Percentiles rank a stretch among this genome's conserved stretches.
phyloP scores from a whole-genome alignment of 2,888 invertebrate genomes.

The Crematogaster levior region DNA sequence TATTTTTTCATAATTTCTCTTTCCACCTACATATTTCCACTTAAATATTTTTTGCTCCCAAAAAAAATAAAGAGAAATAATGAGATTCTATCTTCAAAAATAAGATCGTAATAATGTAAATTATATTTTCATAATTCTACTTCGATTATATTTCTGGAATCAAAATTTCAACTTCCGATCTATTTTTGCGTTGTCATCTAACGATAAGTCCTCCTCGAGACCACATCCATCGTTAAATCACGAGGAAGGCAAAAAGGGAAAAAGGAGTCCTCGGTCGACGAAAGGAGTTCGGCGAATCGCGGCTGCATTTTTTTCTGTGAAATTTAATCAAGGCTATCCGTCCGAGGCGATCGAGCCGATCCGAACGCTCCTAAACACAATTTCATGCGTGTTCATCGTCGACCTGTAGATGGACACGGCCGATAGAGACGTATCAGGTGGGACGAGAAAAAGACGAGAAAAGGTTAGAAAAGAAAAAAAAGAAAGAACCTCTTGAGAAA shows the following conservation, averaged over 20 bases:
- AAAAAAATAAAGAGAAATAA: neutral
- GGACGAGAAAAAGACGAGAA: conserved; percentile 51
- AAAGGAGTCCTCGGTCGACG: conserved; percentile 19
- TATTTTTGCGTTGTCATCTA: neutral
- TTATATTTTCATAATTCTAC: neutral
- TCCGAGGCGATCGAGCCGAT: conserved; percentile 23
- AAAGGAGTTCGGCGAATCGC: conserved; percentile 51
- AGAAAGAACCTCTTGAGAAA: neutral
- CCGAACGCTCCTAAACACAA: conserved; percentile 58
- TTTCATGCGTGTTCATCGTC: conserved; percentile 64
- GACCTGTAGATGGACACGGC: conserved; percentile 59
- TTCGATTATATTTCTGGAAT: neutral
- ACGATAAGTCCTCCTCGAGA: neutral
- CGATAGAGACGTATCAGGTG: conserved; percentile 75
- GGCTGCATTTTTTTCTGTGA: conserved; percentile 52
- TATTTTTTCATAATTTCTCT: neutral
- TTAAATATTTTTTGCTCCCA: neutral
- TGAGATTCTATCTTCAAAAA: neutral
- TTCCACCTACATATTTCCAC: neutral
- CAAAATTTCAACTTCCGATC: conserved; percentile 8
- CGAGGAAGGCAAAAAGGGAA: conserved; percentile 20
- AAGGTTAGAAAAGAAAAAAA: neutral
- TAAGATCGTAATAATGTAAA: neutral
- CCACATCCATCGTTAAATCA: conserved; percentile 20
- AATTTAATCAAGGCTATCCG: conserved; percentile 56